These are phyloP conservation scores for Cordilura impudica DNA, from an alignment of 2,888 invertebrate genomes.

Conservation along the genomic window DNA sequence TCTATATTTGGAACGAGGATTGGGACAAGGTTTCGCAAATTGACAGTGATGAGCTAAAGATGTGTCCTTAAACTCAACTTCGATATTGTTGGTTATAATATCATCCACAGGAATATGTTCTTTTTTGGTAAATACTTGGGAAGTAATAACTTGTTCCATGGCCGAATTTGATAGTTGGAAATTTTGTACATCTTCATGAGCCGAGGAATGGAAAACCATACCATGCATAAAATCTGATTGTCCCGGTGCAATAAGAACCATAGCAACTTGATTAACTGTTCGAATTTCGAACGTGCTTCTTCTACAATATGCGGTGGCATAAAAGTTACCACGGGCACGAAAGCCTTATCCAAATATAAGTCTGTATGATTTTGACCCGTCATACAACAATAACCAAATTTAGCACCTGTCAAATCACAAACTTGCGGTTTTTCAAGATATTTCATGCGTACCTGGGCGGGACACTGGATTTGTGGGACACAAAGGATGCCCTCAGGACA, in stretches of 20 bases:
- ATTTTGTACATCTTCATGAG: slow-evolving; percentile 76
- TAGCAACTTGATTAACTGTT: slow-evolving; percentile 73
- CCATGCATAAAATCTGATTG: slow-evolving; percentile 76
- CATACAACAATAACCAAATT: slow-evolving; percentile 82
- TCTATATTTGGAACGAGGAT: slow-evolving; percentile 81
- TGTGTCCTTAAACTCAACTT: slow-evolving; percentile 70
- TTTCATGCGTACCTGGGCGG: slow-evolving; percentile 80
- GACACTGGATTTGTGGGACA: slow-evolving; percentile 83
- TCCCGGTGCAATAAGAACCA: slow-evolving; percentile 73
- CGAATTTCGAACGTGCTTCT: slow-evolving; percentile 74
- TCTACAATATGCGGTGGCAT: slow-evolving; percentile 69
- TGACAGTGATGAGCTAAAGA: slow-evolving; percentile 73
- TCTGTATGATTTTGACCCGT: slow-evolving; percentile 78
- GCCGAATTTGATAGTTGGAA: slow-evolving; percentile 78
- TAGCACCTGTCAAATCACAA: slow-evolving; percentile 79
- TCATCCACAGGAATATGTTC: slow-evolving; percentile 74
- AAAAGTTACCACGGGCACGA: slow-evolving; percentile 40
- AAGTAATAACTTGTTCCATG: slow-evolving; percentile 79
- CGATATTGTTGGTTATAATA: slow-evolving; percentile 76
- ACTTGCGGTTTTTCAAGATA: slow-evolving; percentile 76
- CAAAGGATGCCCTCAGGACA: slow-evolving; percentile 80
- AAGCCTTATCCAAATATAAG: slow-evolving; percentile 51
- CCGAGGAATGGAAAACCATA: slow-evolving; percentile 74
- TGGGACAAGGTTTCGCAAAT: slow-evolving; percentile 78
- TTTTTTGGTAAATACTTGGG: slow-evolving; percentile 78